Base-by-base conservation (phyloP, 53 echinoderm and acorn worm genomes). In the Mesocentrotus franciscanus region DNA sequence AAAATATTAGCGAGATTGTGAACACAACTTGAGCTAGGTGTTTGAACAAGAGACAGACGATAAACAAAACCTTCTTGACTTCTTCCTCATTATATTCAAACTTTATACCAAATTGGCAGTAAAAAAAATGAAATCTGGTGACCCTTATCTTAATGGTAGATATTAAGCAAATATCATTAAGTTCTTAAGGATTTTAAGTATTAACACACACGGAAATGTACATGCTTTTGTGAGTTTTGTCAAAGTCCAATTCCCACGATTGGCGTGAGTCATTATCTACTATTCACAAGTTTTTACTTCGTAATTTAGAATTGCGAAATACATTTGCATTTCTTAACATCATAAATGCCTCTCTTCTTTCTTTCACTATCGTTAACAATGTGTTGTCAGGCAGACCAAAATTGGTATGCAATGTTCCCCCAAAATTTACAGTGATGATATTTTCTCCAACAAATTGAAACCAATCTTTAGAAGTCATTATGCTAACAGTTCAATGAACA, bases 241-340 rank as follows among this genome's bases (percentile, higher is more conserved):
- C 87, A 87, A 87, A 87, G 87, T 87, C 20, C 87, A 58, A 58
- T 87, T 87, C 87, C 26, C 87, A 87, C 59, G 58, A 20, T 22
- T 20, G 10, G 24, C 9, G 22, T 85, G 87, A 87, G 59, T 87
- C 58, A 87, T 27, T 22, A 85, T 14, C 85, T 42, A 12, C n/a
- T 57, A 87, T 87, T 87, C 87, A 87, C 10, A 87, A 85, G 85
- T n/a, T 27, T 57, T 58, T 1, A 58, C 87, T 81, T 81, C 9
- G 22, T 64, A 64, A 64, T 81, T 9, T 20, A 15, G 12, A 58
- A 87, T 87, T 57, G 87, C 20, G 58, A 87, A 87, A n/a, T 87
- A 81, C 1, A 36, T 42, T 81, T 33, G 32, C 18, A 42, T 42
- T 81, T 42, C 18, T 36, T 36, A 36, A 81, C 36, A 79, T 42